Percentiles rank a stretch among this genome's conserved stretches.
Evolutionary conservation across 2,888 invertebrate genomes (phyloP).

Genomic region (Apoda limacodes): DNA sequence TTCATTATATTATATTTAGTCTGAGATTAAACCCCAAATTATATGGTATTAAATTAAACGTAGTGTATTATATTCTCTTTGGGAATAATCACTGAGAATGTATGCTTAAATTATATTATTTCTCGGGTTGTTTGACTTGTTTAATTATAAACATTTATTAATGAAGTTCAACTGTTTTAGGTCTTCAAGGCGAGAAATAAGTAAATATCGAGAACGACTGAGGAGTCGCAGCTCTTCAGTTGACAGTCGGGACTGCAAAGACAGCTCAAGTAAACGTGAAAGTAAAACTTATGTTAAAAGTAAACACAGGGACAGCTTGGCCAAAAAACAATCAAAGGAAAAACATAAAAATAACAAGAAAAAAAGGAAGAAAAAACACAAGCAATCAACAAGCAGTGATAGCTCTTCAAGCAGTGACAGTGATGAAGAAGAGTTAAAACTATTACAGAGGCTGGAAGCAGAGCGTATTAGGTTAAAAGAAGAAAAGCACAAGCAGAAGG

Average conservation of each 20-base stretch:
- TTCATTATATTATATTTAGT: too few species aligned
- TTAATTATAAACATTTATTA: too few species aligned
- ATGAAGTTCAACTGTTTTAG: too few species aligned
- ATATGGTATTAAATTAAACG: too few species aligned
- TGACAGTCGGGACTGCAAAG: constrained; percentile 23
- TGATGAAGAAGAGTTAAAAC: constrained; percentile 69
- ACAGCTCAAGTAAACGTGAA: too few species aligned
- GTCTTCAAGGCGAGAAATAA: constrained; percentile 40
- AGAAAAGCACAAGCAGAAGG: constrained; percentile 77
- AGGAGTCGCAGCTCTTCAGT: constrained; percentile 32
- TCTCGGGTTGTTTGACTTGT: too few species aligned
- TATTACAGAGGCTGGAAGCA: constrained; percentile 79
- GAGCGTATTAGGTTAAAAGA: constrained; percentile 75
- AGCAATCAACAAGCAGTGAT: constrained; percentile 30
- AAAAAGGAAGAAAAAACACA: constrained; percentile 42
- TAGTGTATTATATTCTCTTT: too few species aligned
- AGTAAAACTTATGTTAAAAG: too few species aligned
- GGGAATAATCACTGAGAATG: too few species aligned
- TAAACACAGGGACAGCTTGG: too few species aligned
- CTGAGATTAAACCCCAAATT: too few species aligned
- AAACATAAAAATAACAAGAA: constrained; percentile 33
- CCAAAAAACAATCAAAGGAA: constrained; percentile 19
- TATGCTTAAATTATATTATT: too few species aligned
- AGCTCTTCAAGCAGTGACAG: constrained; percentile 52
- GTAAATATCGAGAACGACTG: constrained; percentile 28